Base-by-base conservation (phyloP, 1,140 invertebrate species). In the Drosophila pseudoananassae region DNA sequence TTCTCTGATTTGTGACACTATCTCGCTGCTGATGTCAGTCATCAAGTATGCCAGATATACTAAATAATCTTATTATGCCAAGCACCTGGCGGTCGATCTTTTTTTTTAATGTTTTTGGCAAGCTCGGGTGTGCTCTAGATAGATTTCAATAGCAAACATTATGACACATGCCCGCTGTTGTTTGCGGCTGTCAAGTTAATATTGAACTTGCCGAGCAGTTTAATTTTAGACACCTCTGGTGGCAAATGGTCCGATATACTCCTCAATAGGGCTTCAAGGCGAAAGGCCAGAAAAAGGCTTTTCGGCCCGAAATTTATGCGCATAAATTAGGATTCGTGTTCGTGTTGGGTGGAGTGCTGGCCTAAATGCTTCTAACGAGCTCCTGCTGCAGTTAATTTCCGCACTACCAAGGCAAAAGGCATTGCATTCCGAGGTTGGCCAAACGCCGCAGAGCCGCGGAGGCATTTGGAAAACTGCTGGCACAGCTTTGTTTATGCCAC, bases 141-240 rank as follows among this genome's bases (percentile, higher is more conserved):
- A 59, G 45, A 77, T 78, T 84, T 84, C 70, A 79, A 83, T 84
- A 82, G 47, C 58, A 74, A 82, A 78, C 56, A 72, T 76, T 76
- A 76, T 79, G 58, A 69, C 70, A 65, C 63, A 76, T 76, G 43
- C 60, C 36, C 52, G 51, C 49, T 20, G 12, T 40, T 38, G 10
- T 52, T 40, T 54, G 20, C 20, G 51, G 9, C 65, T 74, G 77
- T 60, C 72, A 61, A 63, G 72, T 80, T 71, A 80, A 74, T 78
- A 68, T 54, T 71, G 75, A 76, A 76, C 75, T 78, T 74, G 76
- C 53, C 46, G 27, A 36, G 23, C 33, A 7, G 15, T 66, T 57
- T 73, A 78, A 78, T 57, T 79, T 63, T 75, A 51, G 63, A 31
- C 57, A 45, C 31, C 33, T 64, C 40, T 20, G 20, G 20, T 20